Evolutionary conservation across 1,140 invertebrate genomes (phyloP).

Genomic region (Spodoptera litura): DNA sequence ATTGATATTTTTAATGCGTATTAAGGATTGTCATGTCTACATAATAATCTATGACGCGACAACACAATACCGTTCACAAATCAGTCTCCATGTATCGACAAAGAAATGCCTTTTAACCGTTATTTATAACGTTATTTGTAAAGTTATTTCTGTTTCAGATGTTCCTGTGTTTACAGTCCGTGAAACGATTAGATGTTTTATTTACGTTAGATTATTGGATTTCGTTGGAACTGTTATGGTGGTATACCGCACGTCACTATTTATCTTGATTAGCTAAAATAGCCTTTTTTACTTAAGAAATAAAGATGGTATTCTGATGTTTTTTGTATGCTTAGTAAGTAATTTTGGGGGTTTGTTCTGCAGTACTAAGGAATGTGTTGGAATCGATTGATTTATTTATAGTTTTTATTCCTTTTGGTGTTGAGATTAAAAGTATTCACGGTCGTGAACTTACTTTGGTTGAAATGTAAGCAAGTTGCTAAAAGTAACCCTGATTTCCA

Average conservation of each 20-base stretch:
- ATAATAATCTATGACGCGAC: constrained; percentile 57
- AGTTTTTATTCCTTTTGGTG: constrained; percentile 32
- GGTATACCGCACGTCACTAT: constrained; percentile 11
- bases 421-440: constrained; percentile 3
- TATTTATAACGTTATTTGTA: constrained; percentile 73
- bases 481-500: background rate
- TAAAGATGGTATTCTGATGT: no score
- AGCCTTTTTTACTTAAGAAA: no score
- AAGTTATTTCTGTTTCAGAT: constrained; percentile 62
- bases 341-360: background rate
- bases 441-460: constrained; percentile 3
- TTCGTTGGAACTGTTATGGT: constrained; percentile 34
- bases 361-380: constrained; percentile 13
- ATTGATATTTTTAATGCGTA: no score
- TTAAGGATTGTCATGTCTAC: background rate
- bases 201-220: constrained; percentile 21
- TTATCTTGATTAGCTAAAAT: no score
- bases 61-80: constrained; percentile 70
- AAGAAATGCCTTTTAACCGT: constrained; percentile 73
- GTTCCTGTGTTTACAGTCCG: constrained; percentile 59
- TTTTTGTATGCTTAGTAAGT: no score
- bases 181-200: constrained; percentile 36
- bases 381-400: constrained; percentile 24
- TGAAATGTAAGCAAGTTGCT: background rate
- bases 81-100: constrained; percentile 73